These are phyloP conservation scores for Eugnorisma glareosa DNA, from an alignment of 2,888 invertebrate genomes.

Conservation along the genomic window DNA sequence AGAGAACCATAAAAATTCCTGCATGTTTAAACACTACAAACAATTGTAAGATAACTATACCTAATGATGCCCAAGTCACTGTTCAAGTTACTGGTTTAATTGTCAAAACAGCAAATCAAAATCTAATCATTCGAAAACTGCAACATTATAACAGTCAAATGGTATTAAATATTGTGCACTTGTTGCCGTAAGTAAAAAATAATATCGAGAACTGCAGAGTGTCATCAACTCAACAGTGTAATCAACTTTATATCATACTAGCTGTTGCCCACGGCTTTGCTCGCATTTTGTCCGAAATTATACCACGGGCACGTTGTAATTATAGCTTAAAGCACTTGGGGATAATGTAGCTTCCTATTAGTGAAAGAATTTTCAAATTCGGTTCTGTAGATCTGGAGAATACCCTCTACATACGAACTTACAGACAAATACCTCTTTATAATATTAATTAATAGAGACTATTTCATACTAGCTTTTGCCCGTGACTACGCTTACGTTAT, in stretches of 20 bases:
- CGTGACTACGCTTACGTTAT: neutral
- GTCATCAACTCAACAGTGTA: no score
- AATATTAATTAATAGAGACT: no score
- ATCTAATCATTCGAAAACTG: neutral
- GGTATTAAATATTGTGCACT: no score
- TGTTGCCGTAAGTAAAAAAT: neutral
- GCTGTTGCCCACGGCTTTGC: no score
- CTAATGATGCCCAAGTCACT: neutral
- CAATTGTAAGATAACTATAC: neutral
- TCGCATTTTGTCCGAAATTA: no score
- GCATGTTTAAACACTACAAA: neutral
- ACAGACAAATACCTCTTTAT: no score
- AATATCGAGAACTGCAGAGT: neutral
- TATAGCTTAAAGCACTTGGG: no score
- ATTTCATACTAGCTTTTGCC: neutral
- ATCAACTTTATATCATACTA: neutral
- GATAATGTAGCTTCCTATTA: no score
- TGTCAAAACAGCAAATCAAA: neutral
- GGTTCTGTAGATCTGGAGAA: no score
- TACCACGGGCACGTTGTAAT: no score
- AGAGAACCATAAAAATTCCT: neutral
- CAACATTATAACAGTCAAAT: neutral
- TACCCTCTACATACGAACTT: no score
- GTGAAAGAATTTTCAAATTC: no score
- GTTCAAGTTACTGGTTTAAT: neutral